Conservation (phyloP, 64 coral and sea anemone genomes). For the Porites australiensis region DNA sequence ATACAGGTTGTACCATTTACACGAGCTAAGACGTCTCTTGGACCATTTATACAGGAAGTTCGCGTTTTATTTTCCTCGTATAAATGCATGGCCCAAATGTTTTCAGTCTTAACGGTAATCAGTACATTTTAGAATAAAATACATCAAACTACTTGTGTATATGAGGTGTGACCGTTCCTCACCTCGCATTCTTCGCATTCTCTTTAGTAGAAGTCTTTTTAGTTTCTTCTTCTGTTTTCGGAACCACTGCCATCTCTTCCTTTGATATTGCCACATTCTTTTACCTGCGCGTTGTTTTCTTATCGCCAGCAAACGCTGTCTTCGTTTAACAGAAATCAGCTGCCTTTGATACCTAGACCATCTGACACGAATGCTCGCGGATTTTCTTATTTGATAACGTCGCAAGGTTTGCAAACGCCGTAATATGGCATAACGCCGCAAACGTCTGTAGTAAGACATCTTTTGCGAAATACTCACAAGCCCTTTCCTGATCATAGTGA, state of each 20-base stretch:
- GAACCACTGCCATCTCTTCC: neutral
- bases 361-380: neutral
- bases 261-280: neutral
- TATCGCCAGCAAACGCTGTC: neutral
- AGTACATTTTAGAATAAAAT: too few species aligned
- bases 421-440: neutral
- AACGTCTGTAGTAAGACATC: constrained; percentile 5
- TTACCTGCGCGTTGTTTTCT: neutral
- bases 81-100: too few species aligned
- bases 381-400: neutral
- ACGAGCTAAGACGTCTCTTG: too few species aligned
- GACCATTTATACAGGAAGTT: too few species aligned
- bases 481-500: neutral
- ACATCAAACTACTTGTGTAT: too few species aligned
- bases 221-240: constrained; percentile 21
- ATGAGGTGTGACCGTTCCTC: neutral
- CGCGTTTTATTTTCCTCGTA: too few species aligned
- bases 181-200: neutral
- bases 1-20: too few species aligned
- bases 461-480: neutral
- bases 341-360: constrained; percentile 7
- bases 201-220: neutral
- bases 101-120: too few species aligned
- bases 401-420: neutral
- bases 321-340: neutral